These are phyloP conservation scores for Archaeoteleia sp. DNA, from an alignment of 2,888 invertebrate species.

Conservation along the genomic window DNA sequence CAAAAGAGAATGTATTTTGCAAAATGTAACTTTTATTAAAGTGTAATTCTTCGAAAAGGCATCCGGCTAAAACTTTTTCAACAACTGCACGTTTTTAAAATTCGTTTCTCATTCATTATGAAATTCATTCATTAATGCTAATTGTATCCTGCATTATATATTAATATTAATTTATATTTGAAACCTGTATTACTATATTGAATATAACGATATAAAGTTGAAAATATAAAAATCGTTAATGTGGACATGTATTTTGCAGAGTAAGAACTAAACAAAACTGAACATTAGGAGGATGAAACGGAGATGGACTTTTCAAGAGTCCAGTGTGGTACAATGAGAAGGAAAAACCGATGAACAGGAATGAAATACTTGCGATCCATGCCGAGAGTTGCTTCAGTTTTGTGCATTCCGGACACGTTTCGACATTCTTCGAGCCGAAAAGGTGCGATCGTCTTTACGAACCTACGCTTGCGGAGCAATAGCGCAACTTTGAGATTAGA, in stretches of 20 bases:
- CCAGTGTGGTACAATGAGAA: conserved; percentile 17
- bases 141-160: too few relatives aligned
- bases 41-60: too few relatives aligned
- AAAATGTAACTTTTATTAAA: too few relatives aligned
- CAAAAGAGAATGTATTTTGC: too few relatives aligned
- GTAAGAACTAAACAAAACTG: conserved; percentile 30
- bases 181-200: too few relatives aligned
- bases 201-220: conserved; percentile 18
- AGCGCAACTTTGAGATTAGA: conserved; percentile 42
- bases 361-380: conserved; percentile 43
- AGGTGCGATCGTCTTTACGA: conserved; percentile 37
- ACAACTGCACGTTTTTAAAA: too few relatives aligned
- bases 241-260: too few relatives aligned
- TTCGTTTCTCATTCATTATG: too few relatives aligned
- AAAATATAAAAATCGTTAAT: conserved; percentile 4
- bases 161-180: too few relatives aligned
- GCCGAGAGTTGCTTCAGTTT: conserved; percentile 38
- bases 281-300: conserved; percentile 1
- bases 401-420: conserved; percentile 42
- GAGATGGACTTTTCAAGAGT: conserved; percentile 28
- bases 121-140: too few relatives aligned
- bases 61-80: too few relatives aligned
- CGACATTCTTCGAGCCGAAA: conserved; percentile 49
- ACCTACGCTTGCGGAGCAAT: conserved; percentile 28
- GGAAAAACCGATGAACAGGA: conserved; percentile 45